Percentiles rank a stretch among this genome's conserved stretches.
These are phyloP conservation scores for Trachelus tabidus DNA, from an alignment of 2,888 invertebrate genomes.

Conservation along the genomic window DNA sequence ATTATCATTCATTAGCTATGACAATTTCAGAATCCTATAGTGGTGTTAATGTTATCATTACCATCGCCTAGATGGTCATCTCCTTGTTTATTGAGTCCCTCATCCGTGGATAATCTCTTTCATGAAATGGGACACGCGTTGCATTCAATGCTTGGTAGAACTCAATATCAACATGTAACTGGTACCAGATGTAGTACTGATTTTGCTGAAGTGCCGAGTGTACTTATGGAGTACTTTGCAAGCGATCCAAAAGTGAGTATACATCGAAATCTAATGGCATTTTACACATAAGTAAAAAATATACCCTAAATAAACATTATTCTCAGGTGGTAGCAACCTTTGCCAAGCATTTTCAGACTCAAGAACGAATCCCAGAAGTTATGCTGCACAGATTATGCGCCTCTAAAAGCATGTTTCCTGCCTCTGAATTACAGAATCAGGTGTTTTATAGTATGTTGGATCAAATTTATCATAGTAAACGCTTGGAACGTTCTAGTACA, in stretches of 20 bases:
- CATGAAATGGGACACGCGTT: slow-evolving; percentile 99
- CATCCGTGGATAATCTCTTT: slow-evolving; percentile 94
- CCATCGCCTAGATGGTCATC: slow-evolving; percentile 79
- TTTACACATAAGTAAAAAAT: not conserved
- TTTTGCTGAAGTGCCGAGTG: slow-evolving; percentile 99
- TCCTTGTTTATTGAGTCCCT: slow-evolving; percentile 84
- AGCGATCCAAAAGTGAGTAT: slow-evolving; percentile 79
- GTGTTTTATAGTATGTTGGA: slow-evolving; percentile 93
- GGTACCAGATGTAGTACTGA: slow-evolving; percentile 98
- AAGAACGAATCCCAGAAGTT: slow-evolving; percentile 82
- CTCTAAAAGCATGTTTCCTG: slow-evolving; percentile 88
- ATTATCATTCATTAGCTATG: not conserved
- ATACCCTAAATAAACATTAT: not conserved
- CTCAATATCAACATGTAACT: slow-evolving; percentile 95
- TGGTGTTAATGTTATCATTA: slow-evolving; percentile 92
- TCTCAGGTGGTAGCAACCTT: slow-evolving; percentile 82
- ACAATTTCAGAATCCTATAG: slow-evolving; percentile 79
- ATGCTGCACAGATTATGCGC: slow-evolving; percentile 84
- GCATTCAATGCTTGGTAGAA: slow-evolving; percentile 97
- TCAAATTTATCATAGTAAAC: slow-evolving; percentile 84
- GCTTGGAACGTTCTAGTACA: slow-evolving; percentile 73
- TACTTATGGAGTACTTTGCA: slow-evolving; percentile 98
- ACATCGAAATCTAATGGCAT: not conserved
- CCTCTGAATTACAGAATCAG: slow-evolving; percentile 90
- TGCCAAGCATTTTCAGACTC: slow-evolving; percentile 91